Evolutionary conservation across 2,797 vertebrate species (phyloP).

Genomic region (Parotocinclus haroldoi): DNA sequence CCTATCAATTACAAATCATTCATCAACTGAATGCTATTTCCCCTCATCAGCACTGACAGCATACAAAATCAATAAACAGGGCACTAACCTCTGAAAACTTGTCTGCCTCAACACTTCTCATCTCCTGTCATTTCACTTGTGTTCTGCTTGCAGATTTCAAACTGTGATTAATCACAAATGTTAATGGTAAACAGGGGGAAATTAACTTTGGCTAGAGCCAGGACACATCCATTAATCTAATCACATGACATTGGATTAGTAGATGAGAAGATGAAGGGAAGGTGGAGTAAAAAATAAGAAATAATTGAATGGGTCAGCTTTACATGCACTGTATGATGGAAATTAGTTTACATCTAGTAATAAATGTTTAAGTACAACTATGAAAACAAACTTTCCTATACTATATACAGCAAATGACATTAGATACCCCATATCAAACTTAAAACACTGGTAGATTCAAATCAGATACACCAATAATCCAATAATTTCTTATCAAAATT

Average conservation of each 20-base stretch:
- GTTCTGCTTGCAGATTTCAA: constrained; percentile 33
- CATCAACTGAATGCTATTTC: constrained; percentile 35
- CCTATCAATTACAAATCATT: constrained; percentile 36
- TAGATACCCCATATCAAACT: no score
- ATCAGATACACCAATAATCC: no score
- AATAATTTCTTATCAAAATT: no score
- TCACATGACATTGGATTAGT: constrained; percentile 42
- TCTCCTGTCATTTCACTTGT: constrained; percentile 37
- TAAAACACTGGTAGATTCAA: no score
- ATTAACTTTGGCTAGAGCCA: constrained; percentile 49
- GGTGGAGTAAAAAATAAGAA: constrained; percentile 8
- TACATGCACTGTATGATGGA: not conserved
- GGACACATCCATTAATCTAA: constrained; percentile 58
- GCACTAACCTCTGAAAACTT: constrained; percentile 31
- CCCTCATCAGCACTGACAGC: constrained; percentile 28
- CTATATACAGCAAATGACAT: no score
- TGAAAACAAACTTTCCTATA: no score
- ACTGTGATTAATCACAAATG: constrained; percentile 58
- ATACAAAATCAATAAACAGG: constrained; percentile 34
- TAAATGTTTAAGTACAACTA: no score
- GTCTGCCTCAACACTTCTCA: constrained; percentile 35
- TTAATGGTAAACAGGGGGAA: constrained; percentile 54
- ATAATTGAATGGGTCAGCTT: not conserved
- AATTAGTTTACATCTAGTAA: no score
- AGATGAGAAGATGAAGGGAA: not conserved